Base-by-base conservation (phyloP, 1,140 invertebrate genomes). In the Philotrypesis tridentata region DNA sequence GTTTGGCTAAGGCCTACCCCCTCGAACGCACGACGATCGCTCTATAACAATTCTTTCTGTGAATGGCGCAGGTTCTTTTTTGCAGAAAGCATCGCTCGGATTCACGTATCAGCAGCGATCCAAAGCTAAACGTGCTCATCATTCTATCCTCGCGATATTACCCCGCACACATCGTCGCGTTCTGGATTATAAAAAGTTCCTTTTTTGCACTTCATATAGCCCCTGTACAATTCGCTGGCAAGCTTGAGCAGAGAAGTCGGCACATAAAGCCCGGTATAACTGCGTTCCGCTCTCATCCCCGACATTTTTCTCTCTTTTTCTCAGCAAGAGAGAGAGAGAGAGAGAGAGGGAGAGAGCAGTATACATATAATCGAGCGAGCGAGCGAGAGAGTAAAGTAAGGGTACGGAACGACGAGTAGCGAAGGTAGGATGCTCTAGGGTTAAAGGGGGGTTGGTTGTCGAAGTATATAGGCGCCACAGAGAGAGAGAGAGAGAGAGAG, bases 401-500 rank as follows among this genome's bases (percentile, higher is more conserved):
- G 68, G 37, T 72, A 37, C 25, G 67, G 31, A 29, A 29, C 27
- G 40, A 31, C 27, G 31, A 8, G 33, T 6, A 8, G 75, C 84
- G 85, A 85, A 88, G 84, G 79, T 86, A 84, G 86, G 85, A 86
- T 86, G 84, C 79, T 82, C 81, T 83, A 84, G 80, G 79, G 86
- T 84, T 83, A 82, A n/a, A 80, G 82, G 71, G 82, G 82, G 67
- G 67, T 73, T 67, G 71, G 78, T 6, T 60, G 43, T 8, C 33
- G 29, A 73, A 77, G 67, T 37, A 78, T 40, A 78, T 55, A 72
- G 76, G 60, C 31, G 27, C 23, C 17, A 25, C 1, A 80, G 48
- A 40, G 27, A 17, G 33, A 29, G 40, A 43, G 80, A 40, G 60
- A 67, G 65, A 27, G 40, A 6, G 31, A 8, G 72, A 63, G 63